phyloP scores from a whole-genome alignment of 2,797 vertebrate genomes.

The Squalus acanthias region DNA sequence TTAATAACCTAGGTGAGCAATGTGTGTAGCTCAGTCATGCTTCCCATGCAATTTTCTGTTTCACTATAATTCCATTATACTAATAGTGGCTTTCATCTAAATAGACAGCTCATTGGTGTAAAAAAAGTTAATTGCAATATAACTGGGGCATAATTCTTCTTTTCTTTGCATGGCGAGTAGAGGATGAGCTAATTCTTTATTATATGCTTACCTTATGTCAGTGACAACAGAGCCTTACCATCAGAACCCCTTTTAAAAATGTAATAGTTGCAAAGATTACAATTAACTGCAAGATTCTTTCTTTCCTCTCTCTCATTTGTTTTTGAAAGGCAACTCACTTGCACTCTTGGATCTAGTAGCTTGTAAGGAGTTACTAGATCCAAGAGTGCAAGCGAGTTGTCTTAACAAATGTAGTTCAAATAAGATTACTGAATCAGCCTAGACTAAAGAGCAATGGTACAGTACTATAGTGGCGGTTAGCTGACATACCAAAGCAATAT shows the following conservation, averaged over 20 bases:
- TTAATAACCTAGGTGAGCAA: not conserved
- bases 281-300: not conserved
- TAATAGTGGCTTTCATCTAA: not conserved
- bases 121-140: not conserved
- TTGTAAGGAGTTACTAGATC: not conserved
- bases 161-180: not conserved
- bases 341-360: too few relatives aligned
- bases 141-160: not conserved
- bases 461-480: too few relatives aligned
- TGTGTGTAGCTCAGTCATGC: not conserved
- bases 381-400: not conserved
- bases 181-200: not conserved
- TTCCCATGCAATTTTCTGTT: not conserved
- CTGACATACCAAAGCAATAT: not conserved
- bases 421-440: not conserved
- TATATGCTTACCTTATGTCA: not conserved
- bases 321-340: not conserved
- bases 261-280: not conserved
- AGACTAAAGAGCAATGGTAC: too few relatives aligned
- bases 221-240: not conserved
- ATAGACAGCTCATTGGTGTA: not conserved
- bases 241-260: not conserved
- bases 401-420: not conserved
- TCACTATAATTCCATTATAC: not conserved
- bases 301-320: not conserved